These are phyloP conservation scores for Cosmopolites sordidus DNA, from an alignment of 2,888 invertebrate genomes.

Conservation along the genomic window DNA sequence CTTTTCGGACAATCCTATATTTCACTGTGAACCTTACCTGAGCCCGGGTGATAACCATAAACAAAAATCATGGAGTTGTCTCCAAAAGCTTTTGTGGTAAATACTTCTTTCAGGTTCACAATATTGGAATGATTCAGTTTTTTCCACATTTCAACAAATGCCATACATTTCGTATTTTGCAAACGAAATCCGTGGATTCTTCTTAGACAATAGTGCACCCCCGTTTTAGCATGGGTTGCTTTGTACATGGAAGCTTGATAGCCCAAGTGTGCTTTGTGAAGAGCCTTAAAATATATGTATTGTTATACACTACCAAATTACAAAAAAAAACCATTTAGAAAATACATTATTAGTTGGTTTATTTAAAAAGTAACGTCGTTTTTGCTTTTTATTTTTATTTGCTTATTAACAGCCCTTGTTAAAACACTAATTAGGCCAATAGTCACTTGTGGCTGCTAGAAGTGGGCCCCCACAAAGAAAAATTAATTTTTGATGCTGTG, in stretches of 20 bases:
- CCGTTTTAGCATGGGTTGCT: constrained; percentile 82
- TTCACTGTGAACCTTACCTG: constrained; percentile 46
- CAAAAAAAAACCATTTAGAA: no score
- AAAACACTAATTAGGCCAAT: no score
- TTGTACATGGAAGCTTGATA: constrained; percentile 84
- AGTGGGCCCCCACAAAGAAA: no score
- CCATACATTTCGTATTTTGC: constrained; percentile 78
- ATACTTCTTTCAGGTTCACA: constrained; percentile 86
- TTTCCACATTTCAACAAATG: constrained; percentile 90
- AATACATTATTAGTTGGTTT: no score
- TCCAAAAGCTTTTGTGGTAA: constrained; percentile 92
- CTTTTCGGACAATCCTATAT: no score
- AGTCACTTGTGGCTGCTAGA: no score
- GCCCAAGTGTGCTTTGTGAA: constrained; percentile 65
- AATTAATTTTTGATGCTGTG: no score
- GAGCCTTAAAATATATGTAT: constrained; percentile 10
- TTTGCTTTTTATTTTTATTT: no score
- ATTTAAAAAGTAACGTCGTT: no score
- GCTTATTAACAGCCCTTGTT: no score
- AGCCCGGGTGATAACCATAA: constrained; percentile 91
- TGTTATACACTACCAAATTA: no score
- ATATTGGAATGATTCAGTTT: constrained; percentile 93
- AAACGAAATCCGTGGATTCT: constrained; percentile 84
- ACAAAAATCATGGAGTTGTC: constrained; percentile 95
- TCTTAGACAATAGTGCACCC: constrained; percentile 79